Evolutionary conservation across 64 coral and sea anemone species (phyloP).

Genomic region (Montipora capricornis): DNA sequence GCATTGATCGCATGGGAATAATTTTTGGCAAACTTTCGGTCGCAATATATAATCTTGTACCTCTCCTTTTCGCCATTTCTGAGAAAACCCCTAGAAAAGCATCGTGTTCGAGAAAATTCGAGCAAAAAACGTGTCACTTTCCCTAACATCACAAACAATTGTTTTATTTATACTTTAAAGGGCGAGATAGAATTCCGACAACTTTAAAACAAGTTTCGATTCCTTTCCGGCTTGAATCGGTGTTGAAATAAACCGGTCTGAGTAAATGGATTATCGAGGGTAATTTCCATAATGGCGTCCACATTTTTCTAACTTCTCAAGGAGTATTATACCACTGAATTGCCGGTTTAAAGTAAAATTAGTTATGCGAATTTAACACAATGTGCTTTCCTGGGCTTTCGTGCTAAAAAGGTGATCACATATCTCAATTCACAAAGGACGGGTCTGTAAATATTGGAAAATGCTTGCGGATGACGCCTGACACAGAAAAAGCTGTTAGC

Average conservation of each 20-base stretch:
- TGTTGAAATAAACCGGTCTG: not conserved
- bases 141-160: too few species aligned
- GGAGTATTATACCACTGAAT: not conserved
- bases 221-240: not conserved
- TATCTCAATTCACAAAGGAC: not conserved
- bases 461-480: not conserved
- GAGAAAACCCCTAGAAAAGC: too few species aligned
- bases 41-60: too few species aligned
- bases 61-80: too few species aligned
- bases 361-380: slow-evolving; percentile 1
- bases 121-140: too few species aligned
- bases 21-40: too few species aligned
- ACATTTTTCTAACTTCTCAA: not conserved
- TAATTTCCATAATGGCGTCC: not conserved
- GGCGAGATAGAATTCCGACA: not conserved
- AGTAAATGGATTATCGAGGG: not conserved
- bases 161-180: too few species aligned
- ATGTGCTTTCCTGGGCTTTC: not conserved
- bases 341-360: not conserved
- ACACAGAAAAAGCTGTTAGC: not conserved
- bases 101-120: too few species aligned
- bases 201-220: not conserved
- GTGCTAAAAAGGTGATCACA: slow-evolving; percentile 12
- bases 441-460: not conserved
- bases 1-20: too few species aligned